Conservation (phyloP, 2,113 vertebrate genomes). For the Australoheros scitulus region DNA sequence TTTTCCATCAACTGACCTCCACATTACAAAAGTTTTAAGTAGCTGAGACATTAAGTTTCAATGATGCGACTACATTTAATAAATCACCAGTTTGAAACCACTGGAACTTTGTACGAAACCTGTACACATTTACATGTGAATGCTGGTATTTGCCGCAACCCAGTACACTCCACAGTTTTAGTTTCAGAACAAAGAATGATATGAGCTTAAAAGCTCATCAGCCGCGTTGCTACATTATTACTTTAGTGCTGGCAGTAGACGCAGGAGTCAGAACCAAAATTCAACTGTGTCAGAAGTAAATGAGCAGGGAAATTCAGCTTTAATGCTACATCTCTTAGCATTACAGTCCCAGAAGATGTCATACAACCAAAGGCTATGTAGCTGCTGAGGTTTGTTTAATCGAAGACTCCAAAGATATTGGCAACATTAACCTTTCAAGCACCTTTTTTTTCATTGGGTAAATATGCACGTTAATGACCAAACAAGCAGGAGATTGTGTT, state of each 20-base stretch:
- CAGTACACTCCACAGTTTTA: neutral
- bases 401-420: slow-evolving; percentile 50
- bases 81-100: neutral
- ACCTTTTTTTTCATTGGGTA: slow-evolving; percentile 52
- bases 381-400: slow-evolving; percentile 48
- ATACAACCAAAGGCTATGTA: slow-evolving; percentile 39
- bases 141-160: neutral
- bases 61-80: neutral
- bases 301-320: slow-evolving; percentile 11
- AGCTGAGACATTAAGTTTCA: neutral
- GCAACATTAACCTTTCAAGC: slow-evolving; percentile 65
- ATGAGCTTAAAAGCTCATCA: neutral
- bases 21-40: neutral
- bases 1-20: neutral
- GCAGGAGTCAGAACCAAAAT: neutral
- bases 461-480: slow-evolving; percentile 67
- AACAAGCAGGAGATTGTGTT: slow-evolving; percentile 70
- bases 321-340: slow-evolving; percentile 31
- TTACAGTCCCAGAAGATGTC: slow-evolving; percentile 20
- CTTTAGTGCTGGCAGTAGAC: neutral
- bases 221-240: neutral
- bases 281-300: slow-evolving; percentile 10
- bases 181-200: neutral
- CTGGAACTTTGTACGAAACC: neutral
- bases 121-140: neutral